Evolutionary conservation across 1,140 invertebrate species (phyloP).

Genomic region (Pogonus chalceus): DNA sequence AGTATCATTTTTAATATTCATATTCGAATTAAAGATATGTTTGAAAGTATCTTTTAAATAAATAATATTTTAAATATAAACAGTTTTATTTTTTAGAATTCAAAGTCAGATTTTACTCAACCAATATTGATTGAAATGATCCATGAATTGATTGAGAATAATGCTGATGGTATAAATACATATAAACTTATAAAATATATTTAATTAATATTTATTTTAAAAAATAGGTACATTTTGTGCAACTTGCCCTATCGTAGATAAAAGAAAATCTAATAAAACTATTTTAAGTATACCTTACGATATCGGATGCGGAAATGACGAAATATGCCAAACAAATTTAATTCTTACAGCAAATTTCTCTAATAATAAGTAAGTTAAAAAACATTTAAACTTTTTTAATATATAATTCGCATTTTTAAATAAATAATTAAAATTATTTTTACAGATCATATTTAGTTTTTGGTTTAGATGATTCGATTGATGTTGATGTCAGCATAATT

Average conservation of each 20-base stretch:
- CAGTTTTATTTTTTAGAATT: background rate
- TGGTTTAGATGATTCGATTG: constrained; percentile 1
- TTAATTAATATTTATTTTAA: background rate
- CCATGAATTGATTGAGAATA: background rate
- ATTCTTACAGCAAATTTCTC: background rate
- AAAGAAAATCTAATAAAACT: background rate
- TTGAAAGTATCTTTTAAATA: background rate
- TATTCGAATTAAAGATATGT: too few species aligned
- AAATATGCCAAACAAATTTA: background rate
- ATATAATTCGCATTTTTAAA: constrained; percentile 6
- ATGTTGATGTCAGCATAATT: background rate
- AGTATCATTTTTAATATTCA: too few species aligned
- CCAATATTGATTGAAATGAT: background rate
- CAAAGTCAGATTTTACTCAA: background rate
- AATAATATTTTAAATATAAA: background rate
- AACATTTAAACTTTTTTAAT: constrained; percentile 11
- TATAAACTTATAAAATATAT: background rate
- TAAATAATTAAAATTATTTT: background rate
- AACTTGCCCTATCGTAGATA: background rate
- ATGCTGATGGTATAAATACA: background rate
- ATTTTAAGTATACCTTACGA: background rate
- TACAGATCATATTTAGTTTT: background rate
- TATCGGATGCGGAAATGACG: background rate
- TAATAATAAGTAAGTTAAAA: constrained; percentile 2
- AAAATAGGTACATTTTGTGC: background rate